Evolutionary conservation across 2,113 vertebrate genomes (phyloP).

Genomic region (Dromiciops gliroides): DNA sequence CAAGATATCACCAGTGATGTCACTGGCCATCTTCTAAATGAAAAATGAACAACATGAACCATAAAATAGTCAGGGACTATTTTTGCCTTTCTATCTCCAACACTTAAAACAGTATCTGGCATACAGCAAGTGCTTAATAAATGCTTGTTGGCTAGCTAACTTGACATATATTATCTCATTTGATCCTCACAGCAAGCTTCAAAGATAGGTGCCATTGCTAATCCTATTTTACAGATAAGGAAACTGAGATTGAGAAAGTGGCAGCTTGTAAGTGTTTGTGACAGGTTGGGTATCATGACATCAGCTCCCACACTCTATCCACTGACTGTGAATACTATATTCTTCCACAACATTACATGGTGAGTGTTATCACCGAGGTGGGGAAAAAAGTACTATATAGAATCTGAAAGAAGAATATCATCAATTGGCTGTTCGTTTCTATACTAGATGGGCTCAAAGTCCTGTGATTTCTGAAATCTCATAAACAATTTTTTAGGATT

Average conservation of each 20-base stretch:
- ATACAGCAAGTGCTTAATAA: neutral
- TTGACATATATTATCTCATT: neutral
- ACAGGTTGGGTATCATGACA: neutral
- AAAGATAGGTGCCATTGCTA: neutral
- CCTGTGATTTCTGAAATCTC: neutral
- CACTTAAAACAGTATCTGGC: neutral
- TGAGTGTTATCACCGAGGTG: neutral
- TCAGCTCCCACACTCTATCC: neutral
- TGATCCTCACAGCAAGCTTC: neutral
- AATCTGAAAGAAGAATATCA: neutral
- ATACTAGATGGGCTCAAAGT: neutral
- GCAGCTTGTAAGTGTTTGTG: neutral
- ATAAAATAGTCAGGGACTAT: neutral
- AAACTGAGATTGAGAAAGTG: neutral
- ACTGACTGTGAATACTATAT: neutral
- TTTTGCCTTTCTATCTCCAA: neutral
- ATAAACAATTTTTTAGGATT: neutral
- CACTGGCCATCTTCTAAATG: neutral
- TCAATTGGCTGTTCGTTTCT: neutral
- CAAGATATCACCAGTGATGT: neutral
- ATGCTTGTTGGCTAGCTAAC: neutral
- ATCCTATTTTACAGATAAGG: neutral
- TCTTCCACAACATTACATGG: neutral
- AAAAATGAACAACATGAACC: neutral
- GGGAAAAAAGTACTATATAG: no score